Conservation (phyloP, 2,797 vertebrate species). For the Sandelia bainsii region DNA sequence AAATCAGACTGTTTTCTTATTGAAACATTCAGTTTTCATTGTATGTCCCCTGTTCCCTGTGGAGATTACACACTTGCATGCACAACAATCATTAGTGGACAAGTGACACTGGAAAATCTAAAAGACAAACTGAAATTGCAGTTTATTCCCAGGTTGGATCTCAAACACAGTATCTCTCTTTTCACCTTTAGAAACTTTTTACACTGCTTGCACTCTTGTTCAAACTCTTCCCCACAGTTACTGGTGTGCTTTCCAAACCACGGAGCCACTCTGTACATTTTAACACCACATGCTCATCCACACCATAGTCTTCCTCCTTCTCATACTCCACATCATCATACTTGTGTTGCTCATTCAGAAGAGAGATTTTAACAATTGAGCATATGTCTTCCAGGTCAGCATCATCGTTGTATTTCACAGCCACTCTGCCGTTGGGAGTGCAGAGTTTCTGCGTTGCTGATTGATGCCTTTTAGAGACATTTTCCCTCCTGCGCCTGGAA, state of each 20-base stretch:
- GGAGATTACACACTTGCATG: no score
- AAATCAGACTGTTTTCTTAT: no score
- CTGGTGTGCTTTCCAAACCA: conserved; percentile 85
- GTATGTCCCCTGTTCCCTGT: no score
- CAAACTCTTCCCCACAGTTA: conserved; percentile 39
- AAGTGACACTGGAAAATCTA: background rate
- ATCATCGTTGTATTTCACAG: conserved; percentile 7
- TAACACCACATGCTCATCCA: conserved; percentile 85
- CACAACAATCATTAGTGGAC: background rate
- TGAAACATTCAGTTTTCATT: no score
- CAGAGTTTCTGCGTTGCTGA: conserved; percentile 27
- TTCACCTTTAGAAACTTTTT: conserved; percentile 55
- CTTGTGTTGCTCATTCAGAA: conserved; percentile 87
- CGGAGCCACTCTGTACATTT: conserved; percentile 92
- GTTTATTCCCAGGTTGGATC: background rate
- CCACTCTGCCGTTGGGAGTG: conserved; percentile 18
- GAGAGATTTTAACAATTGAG: conserved; percentile 85
- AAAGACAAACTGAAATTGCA: background rate
- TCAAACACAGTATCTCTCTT: background rate
- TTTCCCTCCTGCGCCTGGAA: conserved; percentile 58
- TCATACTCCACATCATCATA: conserved; percentile 93
- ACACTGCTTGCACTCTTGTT: conserved; percentile 32
- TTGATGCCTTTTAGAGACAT: conserved; percentile 44
- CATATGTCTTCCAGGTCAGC: conserved; percentile 65
- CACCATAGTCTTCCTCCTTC: conserved; percentile 73